Evolutionary conservation across 2,797 vertebrate genomes (phyloP).

Genomic region (Enoplosus armatus): DNA sequence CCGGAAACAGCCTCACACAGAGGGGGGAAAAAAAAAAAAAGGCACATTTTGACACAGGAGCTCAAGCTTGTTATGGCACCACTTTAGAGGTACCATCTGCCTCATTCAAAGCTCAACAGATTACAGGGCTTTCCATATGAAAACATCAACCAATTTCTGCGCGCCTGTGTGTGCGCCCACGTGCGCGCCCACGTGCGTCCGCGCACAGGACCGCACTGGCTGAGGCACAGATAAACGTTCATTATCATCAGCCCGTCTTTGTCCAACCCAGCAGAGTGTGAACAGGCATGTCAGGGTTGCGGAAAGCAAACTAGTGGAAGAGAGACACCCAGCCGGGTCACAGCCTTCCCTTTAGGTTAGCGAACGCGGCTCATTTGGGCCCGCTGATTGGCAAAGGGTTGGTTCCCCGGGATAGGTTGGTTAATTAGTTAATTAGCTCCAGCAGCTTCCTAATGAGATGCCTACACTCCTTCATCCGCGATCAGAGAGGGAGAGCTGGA

Average conservation of each 20-base stretch:
- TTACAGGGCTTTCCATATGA: constrained; percentile 50
- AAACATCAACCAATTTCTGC: constrained; percentile 40
- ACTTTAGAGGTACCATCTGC: constrained; percentile 68
- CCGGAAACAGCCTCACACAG: constrained; percentile 8
- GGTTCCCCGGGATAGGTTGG: constrained; percentile 54
- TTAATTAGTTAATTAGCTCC: constrained; percentile 76
- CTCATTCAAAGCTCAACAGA: constrained; percentile 57
- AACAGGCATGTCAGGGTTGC: constrained; percentile 24
- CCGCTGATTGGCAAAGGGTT: constrained; percentile 61
- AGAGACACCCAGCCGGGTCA: constrained; percentile 30
- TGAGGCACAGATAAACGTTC: constrained; percentile 51
- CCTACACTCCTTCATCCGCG: constrained; percentile 43
- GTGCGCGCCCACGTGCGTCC: constrained; percentile 11
- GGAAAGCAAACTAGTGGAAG: constrained; percentile 11
- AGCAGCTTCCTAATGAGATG: constrained; percentile 67
- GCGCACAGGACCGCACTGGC: constrained; percentile 35
- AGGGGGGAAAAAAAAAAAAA: background rate
- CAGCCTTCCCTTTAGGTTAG: constrained; percentile 38
- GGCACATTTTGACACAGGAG: constrained; percentile 41
- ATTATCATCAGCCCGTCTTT: constrained; percentile 64
- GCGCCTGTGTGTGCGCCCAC: constrained; percentile 15
- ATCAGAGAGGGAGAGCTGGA: constrained; percentile 49
- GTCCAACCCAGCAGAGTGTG: constrained; percentile 33
- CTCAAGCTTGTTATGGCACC: constrained; percentile 43
- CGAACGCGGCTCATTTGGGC: constrained; percentile 30